These are phyloP conservation scores for Portunus trituberculatus DNA, from an alignment of 1,140 invertebrate genomes.

Conservation along the genomic window DNA sequence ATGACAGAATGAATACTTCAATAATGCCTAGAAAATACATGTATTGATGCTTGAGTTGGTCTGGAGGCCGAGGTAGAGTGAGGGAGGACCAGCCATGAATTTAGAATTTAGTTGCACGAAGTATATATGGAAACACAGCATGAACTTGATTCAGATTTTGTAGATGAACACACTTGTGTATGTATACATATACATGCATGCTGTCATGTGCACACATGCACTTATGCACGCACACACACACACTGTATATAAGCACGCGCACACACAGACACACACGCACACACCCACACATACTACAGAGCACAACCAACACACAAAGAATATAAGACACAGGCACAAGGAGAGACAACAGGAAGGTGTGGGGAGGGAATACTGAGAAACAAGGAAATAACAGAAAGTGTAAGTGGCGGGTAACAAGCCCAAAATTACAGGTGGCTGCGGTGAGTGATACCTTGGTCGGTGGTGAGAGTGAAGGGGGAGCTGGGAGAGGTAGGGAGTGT, in stretches of 20 bases:
- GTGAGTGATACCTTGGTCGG: slow-evolving; percentile 68
- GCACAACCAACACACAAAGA: not conserved
- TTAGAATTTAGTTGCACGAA: too few species aligned
- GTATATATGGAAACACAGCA: too few species aligned
- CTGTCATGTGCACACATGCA: not conserved
- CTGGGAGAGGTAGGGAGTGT: slow-evolving; percentile 70
- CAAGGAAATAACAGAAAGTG: slow-evolving; percentile 59
- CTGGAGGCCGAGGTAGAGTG: too few species aligned
- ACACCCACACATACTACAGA: not conserved
- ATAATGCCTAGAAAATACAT: too few species aligned
- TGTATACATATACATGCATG: slow-evolving; percentile 8
- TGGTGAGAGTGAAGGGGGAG: slow-evolving; percentile 66
- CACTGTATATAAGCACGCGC: not conserved
- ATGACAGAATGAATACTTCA: too few species aligned
- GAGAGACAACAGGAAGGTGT: not conserved
- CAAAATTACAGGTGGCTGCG: not conserved
- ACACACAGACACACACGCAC: too few species aligned
- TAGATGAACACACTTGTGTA: not conserved
- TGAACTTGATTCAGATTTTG: too few species aligned
- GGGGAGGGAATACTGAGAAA: not conserved
- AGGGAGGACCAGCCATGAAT: too few species aligned
- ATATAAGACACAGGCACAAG: not conserved
- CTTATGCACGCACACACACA: not conserved
- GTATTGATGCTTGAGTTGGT: too few species aligned
- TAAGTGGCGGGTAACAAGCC: slow-evolving; percentile 23